Evolutionary conservation across 2,888 invertebrate genomes (phyloP).

Genomic region (Sarcophaga subvicina): DNA sequence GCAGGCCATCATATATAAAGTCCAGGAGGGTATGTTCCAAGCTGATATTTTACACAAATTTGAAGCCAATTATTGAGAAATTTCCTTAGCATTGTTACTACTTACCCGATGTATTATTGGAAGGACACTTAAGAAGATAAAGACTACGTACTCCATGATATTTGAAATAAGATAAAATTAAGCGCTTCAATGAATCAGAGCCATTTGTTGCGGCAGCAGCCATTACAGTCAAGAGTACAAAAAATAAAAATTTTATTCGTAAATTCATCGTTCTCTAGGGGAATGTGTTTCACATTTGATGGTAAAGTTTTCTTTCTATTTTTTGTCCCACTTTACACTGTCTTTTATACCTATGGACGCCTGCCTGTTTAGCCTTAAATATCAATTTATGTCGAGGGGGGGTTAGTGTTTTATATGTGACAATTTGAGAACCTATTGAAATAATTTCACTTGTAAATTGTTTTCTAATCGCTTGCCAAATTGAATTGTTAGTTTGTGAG

Average conservation of each 20-base stretch:
- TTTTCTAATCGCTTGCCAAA: not conserved
- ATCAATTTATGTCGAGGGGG: no score
- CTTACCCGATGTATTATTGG: conserved; percentile 29
- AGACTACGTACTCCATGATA: conserved; percentile 77
- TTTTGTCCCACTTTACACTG: no score
- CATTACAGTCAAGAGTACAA: no score
- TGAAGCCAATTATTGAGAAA: not conserved
- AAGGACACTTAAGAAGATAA: conserved; percentile 76
- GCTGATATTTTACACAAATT: conserved; percentile 15
- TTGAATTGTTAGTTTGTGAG: not conserved
- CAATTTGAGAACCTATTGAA: not conserved
- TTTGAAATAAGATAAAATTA: conserved; percentile 77
- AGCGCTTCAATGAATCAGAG: conserved; percentile 17
- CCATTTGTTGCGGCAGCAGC: no score
- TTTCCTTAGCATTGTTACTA: not conserved
- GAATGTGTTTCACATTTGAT: no score
- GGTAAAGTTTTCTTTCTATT: no score
- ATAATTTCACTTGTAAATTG: not conserved
- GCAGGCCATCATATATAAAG: conserved; percentile 59
- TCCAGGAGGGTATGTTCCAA: not conserved
- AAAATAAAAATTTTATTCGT: no score
- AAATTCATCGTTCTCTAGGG: no score
- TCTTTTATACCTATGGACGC: no score
- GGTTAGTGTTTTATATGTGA: not conserved
- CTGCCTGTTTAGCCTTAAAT: no score